Evolutionary conservation across 2,888 invertebrate genomes (phyloP), one percentile per base, ranked within the genome.

Genomic region (Stictocephala bisonia): DNA sequence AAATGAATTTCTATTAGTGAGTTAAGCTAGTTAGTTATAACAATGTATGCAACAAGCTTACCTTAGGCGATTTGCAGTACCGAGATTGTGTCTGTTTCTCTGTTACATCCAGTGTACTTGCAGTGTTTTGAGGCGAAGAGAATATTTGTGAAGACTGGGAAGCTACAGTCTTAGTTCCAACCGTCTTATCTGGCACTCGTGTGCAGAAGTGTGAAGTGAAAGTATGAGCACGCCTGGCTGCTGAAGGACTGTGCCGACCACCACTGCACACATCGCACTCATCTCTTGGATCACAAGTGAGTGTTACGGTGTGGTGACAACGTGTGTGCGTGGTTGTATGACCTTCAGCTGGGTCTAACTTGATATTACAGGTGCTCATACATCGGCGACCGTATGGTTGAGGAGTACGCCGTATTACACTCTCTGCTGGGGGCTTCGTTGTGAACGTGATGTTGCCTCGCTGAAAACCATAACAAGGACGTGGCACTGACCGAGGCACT

Each of bases 351-450:
- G 64, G 64, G 64, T 64, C 64, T 53, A 91, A 84, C 13, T 89
- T 87, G 71, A 91, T 91, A 80, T 88, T 91, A 80, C 90, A 91
- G 0, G 91, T 91, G 82, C 90, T 91, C 76, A 86, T 87, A 80
- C 91, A 91, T 73, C 86, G 84, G 3, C 87, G 82, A 76, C 86
- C 85, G 76, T 85, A 85, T 1, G 84, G 84, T 58, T 83, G 83
- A 77, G n/a, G 82, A 79, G 0, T 60, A 74, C 6, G 82, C 82
- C 71, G 4, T 18, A 29, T 15, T 75, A 86, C 85, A 76, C 87
- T 86, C 9, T 48, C 56, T 29, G 40, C 76, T 83, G 3, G 77
- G 66, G 41, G 83, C 18, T 58, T 58, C 0, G 87, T 86, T 0
- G 87, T 87, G 77, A 88, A 88, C 2, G 85, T 76, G 74, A 88